phyloP scores from a whole-genome alignment of 2,888 invertebrate genomes.

The Drosophila colorata region DNA sequence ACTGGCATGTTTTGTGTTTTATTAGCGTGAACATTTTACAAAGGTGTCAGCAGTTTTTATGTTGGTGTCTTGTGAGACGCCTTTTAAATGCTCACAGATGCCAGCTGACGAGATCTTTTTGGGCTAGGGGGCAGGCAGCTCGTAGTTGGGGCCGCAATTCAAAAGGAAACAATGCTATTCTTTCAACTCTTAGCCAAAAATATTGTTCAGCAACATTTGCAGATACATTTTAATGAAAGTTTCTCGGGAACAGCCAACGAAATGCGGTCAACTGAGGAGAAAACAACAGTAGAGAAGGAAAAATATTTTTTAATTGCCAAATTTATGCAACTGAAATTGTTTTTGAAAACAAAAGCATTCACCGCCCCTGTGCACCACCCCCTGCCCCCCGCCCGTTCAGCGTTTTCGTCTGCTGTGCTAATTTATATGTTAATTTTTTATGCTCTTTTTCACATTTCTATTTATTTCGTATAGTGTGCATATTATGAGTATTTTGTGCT shows the following conservation, averaged over 20 bases:
- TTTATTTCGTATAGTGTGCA: slow-evolving; percentile 51
- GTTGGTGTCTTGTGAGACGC: slow-evolving; percentile 23
- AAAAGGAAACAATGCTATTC: slow-evolving; percentile 31
- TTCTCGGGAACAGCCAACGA: slow-evolving; percentile 17
- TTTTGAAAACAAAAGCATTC: slow-evolving; percentile 63
- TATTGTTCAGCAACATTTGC: slow-evolving; percentile 15
- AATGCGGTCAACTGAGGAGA: slow-evolving; percentile 43
- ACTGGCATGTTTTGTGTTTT: slow-evolving; percentile 77
- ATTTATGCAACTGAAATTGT: slow-evolving; percentile 68
- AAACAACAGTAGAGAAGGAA: slow-evolving; percentile 17
- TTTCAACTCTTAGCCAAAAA: slow-evolving; percentile 3
- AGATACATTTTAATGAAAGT: slow-evolving; percentile 26
- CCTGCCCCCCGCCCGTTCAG: not conserved
- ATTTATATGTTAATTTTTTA: slow-evolving; percentile 69
- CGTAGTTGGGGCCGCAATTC: not conserved
- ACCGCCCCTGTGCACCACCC: not conserved
- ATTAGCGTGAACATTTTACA: slow-evolving; percentile 78
- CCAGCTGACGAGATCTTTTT: slow-evolving; percentile 13
- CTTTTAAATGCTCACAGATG: slow-evolving; percentile 25
- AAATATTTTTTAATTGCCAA: slow-evolving; percentile 70
- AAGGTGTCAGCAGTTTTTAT: slow-evolving; percentile 74
- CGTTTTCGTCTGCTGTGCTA: slow-evolving; percentile 51
- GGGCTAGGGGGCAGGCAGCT: not conserved
- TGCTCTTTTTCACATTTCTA: slow-evolving; percentile 44
- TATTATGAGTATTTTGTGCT: slow-evolving; percentile 60